Conservation (phyloP, 1,140 invertebrate genomes). For the Panagrolaimus sp. region DNA sequence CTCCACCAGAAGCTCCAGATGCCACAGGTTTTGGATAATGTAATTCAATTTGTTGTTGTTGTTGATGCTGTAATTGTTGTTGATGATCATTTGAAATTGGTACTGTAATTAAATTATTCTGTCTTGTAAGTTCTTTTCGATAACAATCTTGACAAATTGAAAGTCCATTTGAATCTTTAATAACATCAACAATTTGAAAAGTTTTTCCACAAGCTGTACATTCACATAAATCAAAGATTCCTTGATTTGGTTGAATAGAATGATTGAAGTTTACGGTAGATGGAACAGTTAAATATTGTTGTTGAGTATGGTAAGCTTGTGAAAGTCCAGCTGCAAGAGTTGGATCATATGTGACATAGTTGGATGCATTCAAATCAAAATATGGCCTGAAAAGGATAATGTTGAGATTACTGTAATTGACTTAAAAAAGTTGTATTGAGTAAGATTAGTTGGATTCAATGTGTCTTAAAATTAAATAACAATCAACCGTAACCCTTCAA, state of each 20-base stretch:
- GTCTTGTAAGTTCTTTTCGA: neutral
- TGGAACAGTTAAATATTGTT: too few species aligned
- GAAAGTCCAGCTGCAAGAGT: neutral
- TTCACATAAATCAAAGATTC: neutral
- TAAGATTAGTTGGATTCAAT: too few species aligned
- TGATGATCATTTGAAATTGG: neutral
- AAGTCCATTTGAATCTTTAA: neutral
- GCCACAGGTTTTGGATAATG: neutral
- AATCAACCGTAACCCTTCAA: too few species aligned
- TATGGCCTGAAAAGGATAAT: too few species aligned
- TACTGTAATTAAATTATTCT: neutral
- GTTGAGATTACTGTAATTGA: too few species aligned
- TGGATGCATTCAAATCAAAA: neutral
- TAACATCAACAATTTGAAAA: neutral
- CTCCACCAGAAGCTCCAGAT: neutral
- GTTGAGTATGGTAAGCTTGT: too few species aligned
- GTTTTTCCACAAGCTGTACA: neutral
- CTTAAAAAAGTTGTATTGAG: too few species aligned
- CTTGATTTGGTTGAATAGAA: neutral
- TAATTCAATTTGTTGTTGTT: neutral
- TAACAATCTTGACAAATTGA: neutral
- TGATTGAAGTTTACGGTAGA: neutral
- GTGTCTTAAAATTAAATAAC: too few species aligned
- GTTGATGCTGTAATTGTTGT: neutral
- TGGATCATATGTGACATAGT: neutral